These are phyloP conservation scores for Pocillopora grandis DNA, from an alignment of 92 coral and sea anemone species.

Conservation along the genomic window DNA sequence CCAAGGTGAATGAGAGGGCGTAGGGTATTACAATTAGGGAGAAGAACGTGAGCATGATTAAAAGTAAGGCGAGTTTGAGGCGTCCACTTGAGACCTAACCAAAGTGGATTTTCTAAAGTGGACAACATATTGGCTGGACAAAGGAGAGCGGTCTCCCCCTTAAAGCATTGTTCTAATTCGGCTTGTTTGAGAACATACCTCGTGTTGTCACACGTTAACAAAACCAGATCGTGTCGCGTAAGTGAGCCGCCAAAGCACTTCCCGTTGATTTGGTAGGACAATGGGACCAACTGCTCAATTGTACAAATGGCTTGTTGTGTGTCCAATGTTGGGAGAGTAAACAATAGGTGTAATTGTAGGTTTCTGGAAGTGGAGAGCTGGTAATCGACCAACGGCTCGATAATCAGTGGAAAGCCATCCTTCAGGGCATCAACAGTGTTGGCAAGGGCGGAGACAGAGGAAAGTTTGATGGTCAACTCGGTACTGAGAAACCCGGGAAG, in stretches of 20 bases:
- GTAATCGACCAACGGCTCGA: slow-evolving; percentile 8
- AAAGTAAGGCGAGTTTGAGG: background rate
- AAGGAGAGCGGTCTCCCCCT: background rate
- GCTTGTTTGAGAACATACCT: background rate
- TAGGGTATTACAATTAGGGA: background rate
- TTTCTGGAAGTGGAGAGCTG: background rate
- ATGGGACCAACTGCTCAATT: background rate
- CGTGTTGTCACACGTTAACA: background rate
- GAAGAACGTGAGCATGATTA: background rate
- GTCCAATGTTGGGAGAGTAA: slow-evolving; percentile 8
- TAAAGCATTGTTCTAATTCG: background rate
- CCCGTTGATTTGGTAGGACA: background rate
- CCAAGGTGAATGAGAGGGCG: background rate
- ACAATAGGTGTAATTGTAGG: slow-evolving; percentile 25
- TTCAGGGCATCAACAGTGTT: background rate
- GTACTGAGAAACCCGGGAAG: slow-evolving; percentile 28
- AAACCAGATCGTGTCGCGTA: background rate
- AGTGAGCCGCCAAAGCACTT: background rate
- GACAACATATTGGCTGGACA: background rate
- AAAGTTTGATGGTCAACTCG: slow-evolving; percentile 8
- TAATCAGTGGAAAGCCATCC: slow-evolving; percentile 7
- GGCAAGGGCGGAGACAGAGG: background rate
- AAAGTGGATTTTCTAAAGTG: background rate
- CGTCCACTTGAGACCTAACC: background rate
- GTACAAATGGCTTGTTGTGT: background rate